Percentiles rank a stretch among this genome's conserved stretches.
These are phyloP conservation scores for Henicopernis longicauda DNA, from an alignment of 2,113 vertebrate species.

Conservation along the genomic window DNA sequence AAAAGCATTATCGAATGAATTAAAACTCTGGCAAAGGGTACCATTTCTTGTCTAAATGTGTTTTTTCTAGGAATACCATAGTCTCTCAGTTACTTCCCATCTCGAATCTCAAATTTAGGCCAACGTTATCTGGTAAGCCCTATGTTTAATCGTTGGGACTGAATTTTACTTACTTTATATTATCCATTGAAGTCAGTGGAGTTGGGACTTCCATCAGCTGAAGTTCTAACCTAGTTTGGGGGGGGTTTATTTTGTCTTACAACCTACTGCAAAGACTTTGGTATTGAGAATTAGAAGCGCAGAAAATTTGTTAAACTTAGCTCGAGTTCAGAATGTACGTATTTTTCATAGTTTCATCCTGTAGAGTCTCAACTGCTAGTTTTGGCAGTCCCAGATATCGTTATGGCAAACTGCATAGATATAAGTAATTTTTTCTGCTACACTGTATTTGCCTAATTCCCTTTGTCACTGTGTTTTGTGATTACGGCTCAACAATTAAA, in stretches of 20 bases:
- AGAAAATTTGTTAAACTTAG: background rate
- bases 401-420: background rate
- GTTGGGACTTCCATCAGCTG: rapidly evolving
- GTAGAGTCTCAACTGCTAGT: background rate
- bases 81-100: background rate
- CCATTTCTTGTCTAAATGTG: background rate
- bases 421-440: background rate
- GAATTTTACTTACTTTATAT: background rate
- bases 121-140: background rate
- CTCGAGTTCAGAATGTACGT: background rate
- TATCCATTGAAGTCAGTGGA: background rate
- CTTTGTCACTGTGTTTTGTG: background rate
- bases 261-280: background rate
- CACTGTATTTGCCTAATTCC: background rate
- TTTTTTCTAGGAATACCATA: background rate
- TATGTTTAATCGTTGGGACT: background rate
- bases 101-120: background rate
- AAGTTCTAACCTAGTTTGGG: background rate
- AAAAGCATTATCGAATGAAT: background rate
- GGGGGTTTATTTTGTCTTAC: background rate
- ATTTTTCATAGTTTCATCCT: background rate
- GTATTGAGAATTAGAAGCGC: background rate
- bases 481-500: constrained; percentile 36
- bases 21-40: background rate
- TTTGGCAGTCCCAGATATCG: constrained; percentile 1